These are phyloP conservation scores for Notothenia rossii DNA, from an alignment of 2,113 vertebrate genomes.

Conservation along the genomic window DNA sequence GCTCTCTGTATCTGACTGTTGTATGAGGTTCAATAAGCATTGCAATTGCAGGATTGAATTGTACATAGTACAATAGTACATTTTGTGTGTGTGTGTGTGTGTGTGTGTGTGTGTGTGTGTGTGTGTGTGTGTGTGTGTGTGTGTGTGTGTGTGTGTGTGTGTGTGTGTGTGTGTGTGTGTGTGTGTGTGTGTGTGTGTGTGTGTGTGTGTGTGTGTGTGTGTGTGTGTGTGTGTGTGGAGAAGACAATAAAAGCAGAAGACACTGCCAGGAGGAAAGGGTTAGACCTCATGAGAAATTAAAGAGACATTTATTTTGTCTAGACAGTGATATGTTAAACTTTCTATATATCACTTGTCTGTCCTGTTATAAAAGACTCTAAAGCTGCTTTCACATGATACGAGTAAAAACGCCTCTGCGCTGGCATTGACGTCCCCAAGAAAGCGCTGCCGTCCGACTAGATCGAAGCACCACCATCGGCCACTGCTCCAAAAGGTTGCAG, in stretches of 20 bases:
- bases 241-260: slow-evolving; percentile 26
- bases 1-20: slow-evolving; percentile 41
- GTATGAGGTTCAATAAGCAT: slow-evolving; percentile 47
- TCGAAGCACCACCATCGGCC: no score
- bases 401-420: no score
- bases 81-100: slow-evolving; percentile 13
- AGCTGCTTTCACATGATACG: no score
- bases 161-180: not conserved
- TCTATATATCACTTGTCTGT: slow-evolving; percentile 20
- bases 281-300: slow-evolving; percentile 46
- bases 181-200: no score
- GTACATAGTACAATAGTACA: not conserved
- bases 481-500: no score
- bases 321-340: slow-evolving; percentile 39
- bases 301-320: slow-evolving; percentile 2
- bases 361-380: slow-evolving; percentile 30
- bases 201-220: not conserved
- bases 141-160: slow-evolving; percentile 5
- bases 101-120: slow-evolving; percentile 18
- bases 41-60: not conserved
- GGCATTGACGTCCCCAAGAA: no score
- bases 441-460: no score
- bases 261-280: slow-evolving; percentile 10
- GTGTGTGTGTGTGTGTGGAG: slow-evolving; percentile 4
- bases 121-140: slow-evolving; percentile 2